Evolutionary conservation across 2,113 vertebrate genomes (phyloP), one percentile per base, ranked within the genome.

Genomic region (Pachypanchax playfairii): DNA sequence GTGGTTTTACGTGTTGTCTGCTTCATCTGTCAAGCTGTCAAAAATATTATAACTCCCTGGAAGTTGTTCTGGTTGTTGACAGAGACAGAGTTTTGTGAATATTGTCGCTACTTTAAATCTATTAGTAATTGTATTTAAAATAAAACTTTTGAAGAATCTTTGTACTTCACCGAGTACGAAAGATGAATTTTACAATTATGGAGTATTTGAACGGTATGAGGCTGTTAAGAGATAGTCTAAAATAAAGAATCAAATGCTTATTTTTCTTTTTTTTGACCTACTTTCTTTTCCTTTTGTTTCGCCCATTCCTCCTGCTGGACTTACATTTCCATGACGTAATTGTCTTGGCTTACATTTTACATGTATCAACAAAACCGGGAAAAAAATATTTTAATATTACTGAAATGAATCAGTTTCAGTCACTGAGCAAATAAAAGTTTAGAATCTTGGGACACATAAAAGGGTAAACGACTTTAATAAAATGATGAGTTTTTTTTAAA

Each of bases 281-380:
- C 6, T 25, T 15, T 70, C 29, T 21, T 54, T 77, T 68, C 70
- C 85, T 90, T 89, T 91, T 90, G 89, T 91, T 85, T 90, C 82
- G 70, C 76, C 80, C 73, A 76, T 74, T 89, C 56, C 58, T 77
- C 36, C 75, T 59, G 68, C 78, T 80, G 81, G 84, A 88, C 85
- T 79, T 85, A 53, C 15, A 81, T 83, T 91, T 92, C 89, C 90
- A 91, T 92, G 91, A 92, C 91, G 91, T 92, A 87, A 91, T 83
- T 88, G 77, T 69, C 75, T 82, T 85, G 79, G 73, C 72, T 74
- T 39, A 77, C 56, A 85, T 65, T 78, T 78, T 73, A 79, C 74
- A 68, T 80, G 64, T 12, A 69, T 21, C 12, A 25, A 70, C 42
- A 60, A 17, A 71, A 65, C 39, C 21, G 48, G 0, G 51, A 42